Evolutionary conservation across 2,113 vertebrate genomes (phyloP).

Genomic region (Microtus richardsoni): DNA sequence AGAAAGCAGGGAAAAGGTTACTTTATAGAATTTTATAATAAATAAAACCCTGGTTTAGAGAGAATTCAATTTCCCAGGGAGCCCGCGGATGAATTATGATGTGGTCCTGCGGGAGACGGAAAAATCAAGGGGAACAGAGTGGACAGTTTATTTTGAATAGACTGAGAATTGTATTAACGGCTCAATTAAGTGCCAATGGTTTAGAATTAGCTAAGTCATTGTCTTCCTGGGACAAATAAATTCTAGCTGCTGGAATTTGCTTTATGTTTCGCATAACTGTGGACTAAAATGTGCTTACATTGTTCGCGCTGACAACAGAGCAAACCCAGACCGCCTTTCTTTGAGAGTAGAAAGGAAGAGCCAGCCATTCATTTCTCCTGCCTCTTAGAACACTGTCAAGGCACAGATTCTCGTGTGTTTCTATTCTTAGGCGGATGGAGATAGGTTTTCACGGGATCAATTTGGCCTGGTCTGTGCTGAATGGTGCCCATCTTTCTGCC

Average conservation of each 20-base stretch:
- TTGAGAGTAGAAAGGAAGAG: slow-evolving; percentile 55
- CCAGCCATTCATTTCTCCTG: neutral
- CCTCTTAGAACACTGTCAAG: slow-evolving; percentile 43
- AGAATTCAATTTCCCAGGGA: slow-evolving; percentile 56
- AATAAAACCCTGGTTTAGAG: slow-evolving; percentile 51
- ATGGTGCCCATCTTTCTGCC: neutral
- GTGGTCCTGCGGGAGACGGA: slow-evolving; percentile 5
- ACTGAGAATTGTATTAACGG: slow-evolving; percentile 62
- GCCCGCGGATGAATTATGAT: slow-evolving; percentile 59
- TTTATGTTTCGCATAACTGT: slow-evolving; percentile 64
- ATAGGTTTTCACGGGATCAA: neutral
- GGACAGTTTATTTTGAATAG: slow-evolving; percentile 65
- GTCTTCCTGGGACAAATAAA: slow-evolving; percentile 72
- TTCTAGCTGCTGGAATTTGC: slow-evolving; percentile 65
- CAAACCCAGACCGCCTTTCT: slow-evolving; percentile 33
- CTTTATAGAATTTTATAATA: slow-evolving; percentile 66
- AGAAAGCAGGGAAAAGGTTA: slow-evolving; percentile 55
- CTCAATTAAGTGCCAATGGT: slow-evolving; percentile 61
- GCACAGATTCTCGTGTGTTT: slow-evolving; percentile 35
- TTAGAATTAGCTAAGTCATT: slow-evolving; percentile 74
- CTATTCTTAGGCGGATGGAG: slow-evolving; percentile 44
- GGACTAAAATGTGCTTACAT: slow-evolving; percentile 53
- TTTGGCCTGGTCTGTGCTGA: neutral
- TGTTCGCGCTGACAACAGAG: slow-evolving; percentile 16
- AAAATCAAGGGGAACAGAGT: slow-evolving; percentile 61